Conservation (phyloP, 2,113 vertebrate species). For the Cardinalis cardinalis region DNA sequence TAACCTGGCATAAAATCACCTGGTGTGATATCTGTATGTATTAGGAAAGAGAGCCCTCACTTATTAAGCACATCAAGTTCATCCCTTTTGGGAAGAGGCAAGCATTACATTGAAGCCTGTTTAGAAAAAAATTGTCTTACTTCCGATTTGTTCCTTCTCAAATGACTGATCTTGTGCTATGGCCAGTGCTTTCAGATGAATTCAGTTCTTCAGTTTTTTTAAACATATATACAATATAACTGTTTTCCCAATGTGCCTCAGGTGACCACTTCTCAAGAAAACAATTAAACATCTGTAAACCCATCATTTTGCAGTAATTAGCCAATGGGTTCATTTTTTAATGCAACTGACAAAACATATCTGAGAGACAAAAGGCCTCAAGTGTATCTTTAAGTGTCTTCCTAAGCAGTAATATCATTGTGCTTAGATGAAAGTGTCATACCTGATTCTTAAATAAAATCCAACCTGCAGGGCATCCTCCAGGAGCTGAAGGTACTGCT, state of each 20-base stretch:
- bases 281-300: neutral
- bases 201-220: neutral
- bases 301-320: neutral
- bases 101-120: neutral
- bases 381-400: neutral
- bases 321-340: neutral
- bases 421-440: neutral
- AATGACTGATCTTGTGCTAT: neutral
- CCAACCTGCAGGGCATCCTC: conserved; percentile 86
- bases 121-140: neutral
- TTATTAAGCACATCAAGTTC: neutral
- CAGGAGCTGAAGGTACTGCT: conserved; percentile 39
- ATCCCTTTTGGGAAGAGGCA: neutral
- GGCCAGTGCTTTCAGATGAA: neutral
- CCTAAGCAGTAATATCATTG: neutral
- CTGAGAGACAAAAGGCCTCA: neutral
- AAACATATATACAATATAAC: neutral
- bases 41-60: accelerated
- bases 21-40: neutral
- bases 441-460: conserved; percentile 82
- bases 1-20: neutral
- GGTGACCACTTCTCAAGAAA: neutral
- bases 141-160: neutral
- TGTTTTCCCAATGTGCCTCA: neutral
- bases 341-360: neutral